Evolutionary conservation across 2,888 invertebrate species (phyloP), one percentile per base, ranked within the genome.

Genomic region (Alviniconcha strummeri): DNA sequence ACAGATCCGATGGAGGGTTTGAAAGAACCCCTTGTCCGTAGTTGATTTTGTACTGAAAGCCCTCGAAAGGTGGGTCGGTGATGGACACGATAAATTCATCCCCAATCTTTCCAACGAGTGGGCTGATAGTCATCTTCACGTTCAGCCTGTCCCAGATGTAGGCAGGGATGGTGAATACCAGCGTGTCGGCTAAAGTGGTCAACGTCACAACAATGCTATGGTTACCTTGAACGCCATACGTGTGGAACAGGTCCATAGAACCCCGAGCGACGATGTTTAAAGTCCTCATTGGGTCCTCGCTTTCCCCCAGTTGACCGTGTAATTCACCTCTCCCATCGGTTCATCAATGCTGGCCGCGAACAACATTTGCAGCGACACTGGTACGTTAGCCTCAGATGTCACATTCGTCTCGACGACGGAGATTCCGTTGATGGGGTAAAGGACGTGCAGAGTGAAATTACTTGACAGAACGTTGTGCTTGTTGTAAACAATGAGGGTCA

Each of bases 231-330:
- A 52, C 15, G 15, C 36, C 5, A 52, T 60, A 81, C 7, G 15
- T 36, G 60, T 81, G 81, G 4, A 6, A 15, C 52, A 74, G 74
- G 13, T 11, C 5, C 36, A 8, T 15, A 71, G 4, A 15, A 9
- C 71, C 6, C 5, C 52, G 52, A 8, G 17, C 5, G 11, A 17
- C 8, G 69, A 57, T 52, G 52, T 6, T 72, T 15, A 56, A 7
- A 15, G 4, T 9, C 1, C 17, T 17, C 7, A 3, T 8, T 15
- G 72, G 9, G 54, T 60, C 8, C 13, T 77, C 60, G 57, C 52
- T 19, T 13, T 80, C 80, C 5, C 76, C 81, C 82, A 85, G 17
- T 57, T 19, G n/a, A 85, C 13, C 6, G 60, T 78, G 71, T 71
- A 83, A n/a, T 71, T 57, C 7, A 81, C 36, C 19, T 77, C 7